Evolutionary conservation across 2,797 vertebrate genomes (phyloP), one percentile per base, ranked within the genome.

Genomic region (Tenualosa thibaudeaui): DNA sequence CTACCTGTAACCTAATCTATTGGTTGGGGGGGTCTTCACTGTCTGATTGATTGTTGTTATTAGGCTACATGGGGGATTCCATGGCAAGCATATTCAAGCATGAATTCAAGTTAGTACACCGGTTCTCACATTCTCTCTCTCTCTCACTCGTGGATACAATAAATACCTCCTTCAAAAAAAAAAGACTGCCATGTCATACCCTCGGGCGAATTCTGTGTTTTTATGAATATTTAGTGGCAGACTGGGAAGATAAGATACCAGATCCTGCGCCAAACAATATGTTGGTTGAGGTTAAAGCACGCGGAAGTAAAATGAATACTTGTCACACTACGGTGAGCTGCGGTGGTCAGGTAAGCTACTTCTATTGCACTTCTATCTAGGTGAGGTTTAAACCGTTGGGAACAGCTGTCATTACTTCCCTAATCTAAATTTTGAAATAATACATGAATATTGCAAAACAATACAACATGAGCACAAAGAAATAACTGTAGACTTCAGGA

Each of bases 141-240:
- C 31, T 31, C 31, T 31, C 31, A 31, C 31, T 31, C 31, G 1
- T 31, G 31, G 31, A 88, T 86, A 88, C 75, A 84, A 85, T 81
- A 87, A 88, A 87, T 88, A 86, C 87, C 89, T n/a, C 78, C 54
- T 84, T 87, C 50, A 53, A 62, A 82, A 81, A 81, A 81, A 81
- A 62, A n/a, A n/a, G 17, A 46, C 82, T n/a, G 22, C 31, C 22
- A 24, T 1, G 17, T 4, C 31, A 31, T 43, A 24, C 15, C 81
- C 65, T 24, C 15, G 7, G 68, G 37, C 13, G 43, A 15, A 6
- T 46, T 43, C 17, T 22, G 15, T 78, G 40, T 78, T 78, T 78
- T n/a, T 46, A 43, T 46, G 31, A 15, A 43, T 17, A 75, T 31
- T 0, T 37, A 40, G 43, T 15, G 53, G 15, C 15, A 71, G 31